Base-by-base conservation (phyloP, 2,888 invertebrate species). In the Bimastos eiseni region DNA sequence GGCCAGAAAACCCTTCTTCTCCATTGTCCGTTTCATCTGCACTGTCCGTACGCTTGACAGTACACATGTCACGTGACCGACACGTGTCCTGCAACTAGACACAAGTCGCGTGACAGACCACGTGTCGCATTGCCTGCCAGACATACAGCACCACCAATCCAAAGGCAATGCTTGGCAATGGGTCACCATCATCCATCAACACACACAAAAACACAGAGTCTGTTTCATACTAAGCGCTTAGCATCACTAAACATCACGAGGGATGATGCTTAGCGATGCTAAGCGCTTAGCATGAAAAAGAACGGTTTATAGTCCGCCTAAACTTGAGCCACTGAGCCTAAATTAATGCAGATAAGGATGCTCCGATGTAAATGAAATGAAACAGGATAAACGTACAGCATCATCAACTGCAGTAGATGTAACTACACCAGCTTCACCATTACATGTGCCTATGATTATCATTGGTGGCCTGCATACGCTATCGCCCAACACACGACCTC, bases 181-280 rank as follows among this genome's bases (percentile, higher is more conserved):
- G 70, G 70, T 70, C n/a, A 70, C 70, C 70, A n/a, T 70, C 70
- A 70, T 70, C n/a, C n/a, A n/a, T n/a, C n/a, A n/a, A n/a, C 41
- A 41, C 41, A 11, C 41, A 41, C 41, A 41, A 41, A 41, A 6
- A 41, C 6, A 41, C 41, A 41, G 8, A 49, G 8, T n/a, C 8
- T 70, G 70, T 70, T 70, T 70, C 70, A 70, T n/a, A n/a, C 70
- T 70, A 70, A 70, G n/a, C n/a, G n/a, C n/a, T n/a, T 70, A n/a
- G 70, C 70, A 70, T 70, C 70, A 55, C 30, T 24, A 6, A 55
- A 30, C 55, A 70, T n/a, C 70, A 70, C n/a, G n/a, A n/a, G n/a
- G n/a, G n/a, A n/a, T n/a, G n/a, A n/a, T n/a, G n/a, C 70, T 0
- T n/a, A 1, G 8, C 21, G 19, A 49, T 11, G 19, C 15, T 49